Evolutionary conservation across 92 coral and sea anemone genomes (phyloP).

Genomic region (Heteractis magnifica): DNA sequence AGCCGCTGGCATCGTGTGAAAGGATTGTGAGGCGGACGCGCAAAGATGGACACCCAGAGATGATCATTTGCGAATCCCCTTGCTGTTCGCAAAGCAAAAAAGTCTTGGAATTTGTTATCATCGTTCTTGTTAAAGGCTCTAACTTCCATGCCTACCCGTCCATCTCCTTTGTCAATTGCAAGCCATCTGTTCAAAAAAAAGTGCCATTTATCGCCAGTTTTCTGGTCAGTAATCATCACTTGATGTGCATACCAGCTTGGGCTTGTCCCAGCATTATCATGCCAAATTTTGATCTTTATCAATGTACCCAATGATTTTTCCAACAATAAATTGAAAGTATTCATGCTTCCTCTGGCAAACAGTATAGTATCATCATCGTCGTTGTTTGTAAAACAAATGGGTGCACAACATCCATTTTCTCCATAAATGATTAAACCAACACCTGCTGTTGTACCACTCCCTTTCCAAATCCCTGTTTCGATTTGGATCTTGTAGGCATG

Average conservation of each 20-base stretch:
- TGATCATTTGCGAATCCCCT: slow-evolving; percentile 78
- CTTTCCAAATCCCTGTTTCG: slow-evolving; percentile 80
- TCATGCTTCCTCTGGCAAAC: slow-evolving; percentile 76
- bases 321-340: slow-evolving; percentile 64
- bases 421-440: slow-evolving; percentile 78
- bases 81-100: slow-evolving; percentile 59
- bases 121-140: slow-evolving; percentile 54
- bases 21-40: slow-evolving; percentile 73
- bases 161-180: slow-evolving; percentile 71
- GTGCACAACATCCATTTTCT: slow-evolving; percentile 57
- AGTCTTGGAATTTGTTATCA: slow-evolving; percentile 45
- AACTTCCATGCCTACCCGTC: slow-evolving; percentile 61
- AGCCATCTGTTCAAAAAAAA: slow-evolving; percentile 83
- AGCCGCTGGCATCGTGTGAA: slow-evolving; percentile 78
- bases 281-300: slow-evolving; percentile 79
- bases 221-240: slow-evolving; percentile 55
- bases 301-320: slow-evolving; percentile 65
- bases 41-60: slow-evolving; percentile 71
- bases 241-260: slow-evolving; percentile 82
- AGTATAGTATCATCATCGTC: slow-evolving; percentile 27
- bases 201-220: slow-evolving; percentile 50
- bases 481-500: slow-evolving; percentile 37
- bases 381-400: slow-evolving; percentile 58
- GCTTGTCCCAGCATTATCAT: slow-evolving; percentile 70
- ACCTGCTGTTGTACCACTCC: slow-evolving; percentile 82